phyloP scores from a whole-genome alignment of 2,113 vertebrate species.

The Cettia cetti region DNA sequence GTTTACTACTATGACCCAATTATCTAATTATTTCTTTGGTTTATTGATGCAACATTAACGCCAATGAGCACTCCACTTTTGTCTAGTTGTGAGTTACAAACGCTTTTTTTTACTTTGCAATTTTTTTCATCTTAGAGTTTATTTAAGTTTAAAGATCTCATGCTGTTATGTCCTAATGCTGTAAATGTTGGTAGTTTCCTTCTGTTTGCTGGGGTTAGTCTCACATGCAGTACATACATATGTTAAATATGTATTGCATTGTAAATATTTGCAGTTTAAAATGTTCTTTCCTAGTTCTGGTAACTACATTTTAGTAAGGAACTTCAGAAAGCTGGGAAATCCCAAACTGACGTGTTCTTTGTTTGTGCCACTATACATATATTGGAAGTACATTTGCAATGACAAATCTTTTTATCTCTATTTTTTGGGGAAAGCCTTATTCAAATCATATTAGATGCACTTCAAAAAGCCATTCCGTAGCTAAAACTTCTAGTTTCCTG shows the following conservation, averaged over 20 bases:
- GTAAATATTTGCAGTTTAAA: not conserved
- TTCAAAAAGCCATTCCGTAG: not conserved
- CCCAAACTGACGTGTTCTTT: not conserved
- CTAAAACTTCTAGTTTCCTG: not conserved
- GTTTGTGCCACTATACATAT: fast-evolving
- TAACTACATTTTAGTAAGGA: not conserved
- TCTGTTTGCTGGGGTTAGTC: not conserved
- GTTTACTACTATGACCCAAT: not conserved
- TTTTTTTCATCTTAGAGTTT: not conserved
- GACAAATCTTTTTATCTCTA: fast-evolving
- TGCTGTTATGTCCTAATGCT: not conserved
- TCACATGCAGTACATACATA: fast-evolving
- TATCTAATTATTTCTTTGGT: fast-evolving
- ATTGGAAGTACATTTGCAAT: not conserved
- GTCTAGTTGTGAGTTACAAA: not conserved
- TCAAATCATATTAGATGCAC: not conserved
- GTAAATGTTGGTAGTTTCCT: not conserved
- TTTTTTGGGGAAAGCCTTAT: not conserved
- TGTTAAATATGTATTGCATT: not conserved
- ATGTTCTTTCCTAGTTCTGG: not conserved
- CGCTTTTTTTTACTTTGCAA: fast-evolving
- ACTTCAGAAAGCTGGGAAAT: not conserved
- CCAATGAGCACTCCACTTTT: fast-evolving
- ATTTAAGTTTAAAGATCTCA: fast-evolving
- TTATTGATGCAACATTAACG: not conserved